Base-by-base conservation (phyloP, 64 coral and sea anemone genomes). In the Astreopora myriophthalma region DNA sequence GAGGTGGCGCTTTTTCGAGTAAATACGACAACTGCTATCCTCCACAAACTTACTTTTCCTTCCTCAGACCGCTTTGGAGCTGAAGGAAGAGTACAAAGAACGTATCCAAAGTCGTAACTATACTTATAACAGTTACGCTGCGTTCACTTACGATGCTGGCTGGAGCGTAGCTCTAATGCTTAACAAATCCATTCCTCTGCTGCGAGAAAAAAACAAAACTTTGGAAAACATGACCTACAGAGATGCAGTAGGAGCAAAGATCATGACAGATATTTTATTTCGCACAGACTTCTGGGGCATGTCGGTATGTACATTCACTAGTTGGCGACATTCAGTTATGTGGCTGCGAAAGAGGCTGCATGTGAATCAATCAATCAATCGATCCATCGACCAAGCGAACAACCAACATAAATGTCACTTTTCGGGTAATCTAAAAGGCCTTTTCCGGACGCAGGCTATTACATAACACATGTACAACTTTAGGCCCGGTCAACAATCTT, bases 101-200 rank as follows among this genome's bases (percentile, higher is more conserved):
- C 75, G 88, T 22, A 64, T 90, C 4, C 39, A 34, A 31, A 48
- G 14, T 64, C 22, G 20, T 4, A 95, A 95, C 62, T 40, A 77
- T 29, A 65, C 80, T 7, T 84, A 71, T 12, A 90, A 91, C 39
- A 36, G 65, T 36, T 95, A 95, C 48, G 71, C 93, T 8, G 66
- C 87, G 3, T 95, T 95, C 24, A 85, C 93, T 8, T 95, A 95
- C 61, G 93, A 95, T 37, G 88, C 93, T 0, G 93, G 74, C 8
- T 95, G 88, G 80, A 90, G 48, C n/a, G 39, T 95, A 20, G 93
- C 93, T 5, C 80, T 89, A 28, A 95, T 95, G 93, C n/a, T 95
- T 19, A 77, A 95, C 60, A 58, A 84, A 6, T 90, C 93, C 13
- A 91, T 95, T 60, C 80, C 88, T 27, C 20, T 86, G 22, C 73